phyloP scores from a whole-genome alignment of 30 jellyfish, hydroid and myxozoan species.

The Hydractinia echinata region DNA sequence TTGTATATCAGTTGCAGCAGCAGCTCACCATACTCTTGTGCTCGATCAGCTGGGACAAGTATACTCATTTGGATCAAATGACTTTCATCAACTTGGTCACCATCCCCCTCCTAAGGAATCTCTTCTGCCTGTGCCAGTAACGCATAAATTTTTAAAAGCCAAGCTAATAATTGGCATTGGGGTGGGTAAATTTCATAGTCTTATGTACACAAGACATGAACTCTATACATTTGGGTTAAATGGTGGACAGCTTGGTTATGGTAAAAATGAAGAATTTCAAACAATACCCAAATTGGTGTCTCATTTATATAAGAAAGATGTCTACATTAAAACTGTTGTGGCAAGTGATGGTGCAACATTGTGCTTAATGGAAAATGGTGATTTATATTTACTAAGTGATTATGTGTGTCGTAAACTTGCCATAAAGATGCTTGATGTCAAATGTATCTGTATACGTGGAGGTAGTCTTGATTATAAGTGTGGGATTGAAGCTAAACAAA shows the following conservation, averaged over 20 bases:
- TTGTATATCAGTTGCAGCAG: conserved; percentile 58
- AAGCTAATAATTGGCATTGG: conserved; percentile 65
- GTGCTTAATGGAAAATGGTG: conserved; percentile 70
- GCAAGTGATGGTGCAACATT: conserved; percentile 88
- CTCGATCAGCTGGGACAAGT: conserved; percentile 74
- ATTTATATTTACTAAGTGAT: conserved; percentile 55
- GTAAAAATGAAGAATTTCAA: conserved; percentile 46
- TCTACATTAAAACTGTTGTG: conserved; percentile 36
- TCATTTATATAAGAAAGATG: conserved; percentile 30
- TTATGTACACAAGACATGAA: conserved; percentile 53
- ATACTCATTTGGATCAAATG: conserved; percentile 68
- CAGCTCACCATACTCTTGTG: conserved; percentile 65
- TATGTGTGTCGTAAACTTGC: conserved; percentile 47
- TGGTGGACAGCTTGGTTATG: conserved; percentile 89
- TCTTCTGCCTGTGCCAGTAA: conserved; percentile 44
- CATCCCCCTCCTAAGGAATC: conserved; percentile 50
- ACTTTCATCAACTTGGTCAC: conserved; percentile 75
- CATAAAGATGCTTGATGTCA: conserved; percentile 19
- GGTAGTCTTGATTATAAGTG: conserved; percentile 14
- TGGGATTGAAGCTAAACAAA: conserved; percentile 40
- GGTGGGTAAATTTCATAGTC: conserved; percentile 80
- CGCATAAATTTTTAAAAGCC: conserved; percentile 45
- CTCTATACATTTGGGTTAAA: conserved; percentile 74
- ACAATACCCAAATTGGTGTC: conserved; percentile 54
- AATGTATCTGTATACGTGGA: conserved; percentile 13